Conservation (phyloP, 2,797 vertebrate species). For the Semotilus atromaculatus region DNA sequence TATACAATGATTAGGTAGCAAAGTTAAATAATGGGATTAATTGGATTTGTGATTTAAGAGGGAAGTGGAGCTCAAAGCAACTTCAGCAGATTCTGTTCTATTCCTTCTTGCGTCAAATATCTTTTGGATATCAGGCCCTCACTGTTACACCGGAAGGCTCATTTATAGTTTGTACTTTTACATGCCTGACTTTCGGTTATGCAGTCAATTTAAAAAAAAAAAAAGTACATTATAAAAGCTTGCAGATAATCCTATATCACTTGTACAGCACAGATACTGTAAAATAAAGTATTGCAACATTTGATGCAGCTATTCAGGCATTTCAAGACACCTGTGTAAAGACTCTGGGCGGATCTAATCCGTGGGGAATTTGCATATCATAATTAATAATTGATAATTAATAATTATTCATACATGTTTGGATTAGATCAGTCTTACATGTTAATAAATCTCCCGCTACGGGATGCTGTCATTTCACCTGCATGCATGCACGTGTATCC, state of each 20-base stretch:
- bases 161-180: neutral
- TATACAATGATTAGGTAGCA: too few species aligned
- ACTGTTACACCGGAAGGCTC: neutral
- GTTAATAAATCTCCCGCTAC: too few species aligned
- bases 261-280: too few species aligned
- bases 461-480: too few species aligned
- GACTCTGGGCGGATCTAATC: too few species aligned
- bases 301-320: neutral
- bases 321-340: slow-evolving; percentile 5
- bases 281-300: neutral
- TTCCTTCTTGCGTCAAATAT: neutral
- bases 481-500: too few species aligned
- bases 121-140: neutral
- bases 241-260: too few species aligned
- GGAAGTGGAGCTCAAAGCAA: neutral
- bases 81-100: too few species aligned
- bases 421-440: too few species aligned
- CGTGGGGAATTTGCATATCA: too few species aligned
- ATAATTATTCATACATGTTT: too few species aligned
- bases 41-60: neutral
- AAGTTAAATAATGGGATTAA: neutral
- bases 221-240: neutral
- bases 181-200: neutral
- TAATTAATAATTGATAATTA: too few species aligned
- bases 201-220: neutral